Base-by-base conservation (phyloP, 2,113 vertebrate genomes). In the Paradoxurus hermaphroditus region DNA sequence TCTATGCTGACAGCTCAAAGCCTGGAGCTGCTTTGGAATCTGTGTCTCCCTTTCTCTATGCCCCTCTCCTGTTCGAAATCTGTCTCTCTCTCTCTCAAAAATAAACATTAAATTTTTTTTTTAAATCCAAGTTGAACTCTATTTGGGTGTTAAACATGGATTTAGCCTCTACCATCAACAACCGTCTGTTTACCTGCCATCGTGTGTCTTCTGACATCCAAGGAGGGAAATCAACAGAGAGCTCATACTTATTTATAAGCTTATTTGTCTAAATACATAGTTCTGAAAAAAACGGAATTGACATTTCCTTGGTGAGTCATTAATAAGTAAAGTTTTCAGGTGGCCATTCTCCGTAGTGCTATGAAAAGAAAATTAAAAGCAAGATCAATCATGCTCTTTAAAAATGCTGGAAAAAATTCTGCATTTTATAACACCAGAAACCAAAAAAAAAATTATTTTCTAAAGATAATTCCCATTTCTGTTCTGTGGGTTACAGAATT, bases 351-450 rank as follows among this genome's bases (percentile, higher is more conserved):
- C 67, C 36, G 36, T 21, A 83, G 72, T 31, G 1, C 77, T 86
- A 72, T 95, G 91, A 91, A 93, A 95, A 92, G 86, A 92, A 81
- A 88, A 82, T 88, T 77, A 94, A 97, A 95, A 97, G 81, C 51
- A 93, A 95, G 65, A 94, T 94, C 96, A 88, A 39, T 44, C 92
- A 53, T 82, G 31, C 49, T 97, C 88, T 77, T 70, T 53, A 34
- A 73, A 97, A 95, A 77, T 65, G 23, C 41, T 75, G 25, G 31
- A 93, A 34, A 96, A 92, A 86, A 77, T 39, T 53, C 62, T 94
- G 39, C 39, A 72, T 75, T 84, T 96, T 78, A 83, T 86, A 67
- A 96, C 84, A 51, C 13, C 63, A 90, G 59, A 88, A 79, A 84
- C n/a, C 51, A 67, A 79, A 88, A 59, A 56, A 53, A 53, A 34